These are phyloP conservation scores for Varroa destructor DNA, from an alignment of 1,140 invertebrate genomes.

Conservation along the genomic window DNA sequence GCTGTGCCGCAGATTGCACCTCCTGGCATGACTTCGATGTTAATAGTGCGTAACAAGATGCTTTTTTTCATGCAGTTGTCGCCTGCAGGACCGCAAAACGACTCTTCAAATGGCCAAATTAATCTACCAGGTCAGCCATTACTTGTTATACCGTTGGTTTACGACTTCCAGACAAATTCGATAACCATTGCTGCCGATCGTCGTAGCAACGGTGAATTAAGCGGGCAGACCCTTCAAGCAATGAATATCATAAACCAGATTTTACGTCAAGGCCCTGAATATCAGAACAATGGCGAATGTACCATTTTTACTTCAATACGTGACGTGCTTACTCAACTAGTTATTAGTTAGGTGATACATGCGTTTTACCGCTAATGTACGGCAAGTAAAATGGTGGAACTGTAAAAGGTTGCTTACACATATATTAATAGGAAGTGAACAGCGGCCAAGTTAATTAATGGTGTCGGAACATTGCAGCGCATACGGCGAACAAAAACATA, in stretches of 20 bases:
- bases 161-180: constrained; percentile 67
- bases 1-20: constrained; percentile 60
- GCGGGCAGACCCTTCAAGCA: not conserved
- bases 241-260: constrained; percentile 24
- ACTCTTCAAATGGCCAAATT: not conserved
- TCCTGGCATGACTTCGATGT: constrained; percentile 63
- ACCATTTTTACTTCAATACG: constrained; percentile 14
- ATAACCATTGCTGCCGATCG: constrained; percentile 67
- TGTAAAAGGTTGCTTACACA: too few species aligned
- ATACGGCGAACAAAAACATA: too few species aligned
- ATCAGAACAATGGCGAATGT: constrained; percentile 18
- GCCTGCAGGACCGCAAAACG: not conserved
- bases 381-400: too few species aligned
- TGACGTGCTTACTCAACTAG: constrained; percentile 6
- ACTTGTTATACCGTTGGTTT: constrained; percentile 69
- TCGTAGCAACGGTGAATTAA: constrained; percentile 36
- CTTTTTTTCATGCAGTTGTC: constrained; percentile 57
- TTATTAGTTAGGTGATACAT: not conserved
- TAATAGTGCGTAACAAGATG: constrained; percentile 68
- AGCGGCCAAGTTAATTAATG: too few species aligned
- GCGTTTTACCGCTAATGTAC: too few species aligned
- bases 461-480: too few species aligned
- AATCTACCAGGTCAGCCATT: not conserved
- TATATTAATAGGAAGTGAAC: too few species aligned
- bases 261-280: not conserved